phyloP scores from a whole-genome alignment of 2,888 invertebrate genomes.

The Latheticus oryzae region DNA sequence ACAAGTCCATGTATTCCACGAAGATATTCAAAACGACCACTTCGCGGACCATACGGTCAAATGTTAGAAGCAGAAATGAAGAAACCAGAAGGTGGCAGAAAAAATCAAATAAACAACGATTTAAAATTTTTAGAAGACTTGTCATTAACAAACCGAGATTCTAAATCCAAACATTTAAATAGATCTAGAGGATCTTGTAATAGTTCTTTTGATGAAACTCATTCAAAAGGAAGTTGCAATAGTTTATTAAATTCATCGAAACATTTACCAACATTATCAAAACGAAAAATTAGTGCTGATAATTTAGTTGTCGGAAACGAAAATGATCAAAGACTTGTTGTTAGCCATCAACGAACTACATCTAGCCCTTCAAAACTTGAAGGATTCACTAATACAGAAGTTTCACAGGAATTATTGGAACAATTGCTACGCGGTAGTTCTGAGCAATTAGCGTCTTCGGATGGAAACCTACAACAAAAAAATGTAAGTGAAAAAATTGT shows the following conservation, averaged over 20 bases:
- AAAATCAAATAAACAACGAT: conserved; percentile 70
- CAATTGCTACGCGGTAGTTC: conserved; percentile 84
- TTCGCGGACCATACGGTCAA: conserved; percentile 82
- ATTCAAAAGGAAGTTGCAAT: conserved; percentile 53
- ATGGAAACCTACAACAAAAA: conserved; percentile 56
- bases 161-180: conserved; percentile 58
- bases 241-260: conserved; percentile 47
- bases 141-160: conserved; percentile 45
- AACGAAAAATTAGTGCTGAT: conserved; percentile 65
- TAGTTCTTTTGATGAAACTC: conserved; percentile 70
- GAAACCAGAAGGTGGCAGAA: conserved; percentile 71
- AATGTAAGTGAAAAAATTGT: conserved; percentile 61
- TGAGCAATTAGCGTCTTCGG: conserved; percentile 77
- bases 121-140: conserved; percentile 69
- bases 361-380: conserved; percentile 84
- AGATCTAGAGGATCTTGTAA: conserved; percentile 66
- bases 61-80: conserved; percentile 87
- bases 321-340: conserved; percentile 62
- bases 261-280: conserved; percentile 51
- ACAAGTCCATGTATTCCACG: conserved; percentile 69
- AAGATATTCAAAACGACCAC: conserved; percentile 80
- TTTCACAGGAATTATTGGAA: conserved; percentile 78
- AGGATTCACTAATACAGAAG: conserved; percentile 67
- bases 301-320: conserved; percentile 53
- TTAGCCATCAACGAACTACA: conserved; percentile 80